Base-by-base conservation (phyloP, 2,797 vertebrate species). In the Lepidocolaptes lacrymiger region DNA sequence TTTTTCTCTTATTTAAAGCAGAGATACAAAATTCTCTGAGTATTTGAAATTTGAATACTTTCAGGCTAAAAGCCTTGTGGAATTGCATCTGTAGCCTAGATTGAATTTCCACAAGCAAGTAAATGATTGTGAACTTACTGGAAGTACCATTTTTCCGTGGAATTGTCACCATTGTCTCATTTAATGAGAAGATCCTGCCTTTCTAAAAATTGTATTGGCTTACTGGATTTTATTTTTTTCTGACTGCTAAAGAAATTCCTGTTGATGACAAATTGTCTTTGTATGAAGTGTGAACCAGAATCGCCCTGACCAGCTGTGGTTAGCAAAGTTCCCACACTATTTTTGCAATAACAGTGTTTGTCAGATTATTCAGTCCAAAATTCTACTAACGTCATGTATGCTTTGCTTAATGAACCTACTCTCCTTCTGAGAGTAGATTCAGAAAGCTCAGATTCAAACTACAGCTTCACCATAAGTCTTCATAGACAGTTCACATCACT, bases 251-350 rank as follows among this genome's bases (percentile, higher is more conserved):
- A 84, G 23, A 66, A 72, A 76, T 90, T 95, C 69, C 51, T 81
- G 12, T 17, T 75, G 66, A 84, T 95, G 93, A 92, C 49, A 90
- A 92, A 90, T 51, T 72, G 48, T 90, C 73, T 67, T 71, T 61
- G 54, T 56, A 92, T 82, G 75, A 92, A 52, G 41, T 61, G 30
- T 74, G 68, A 94, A 66, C 55, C 54, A 72, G 46, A 77, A 64
- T 73, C 22, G 14, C 75, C 85, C 66, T 85, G 39, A 81, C 37
- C 32, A 30, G 3, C 59, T 91, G 37, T 41, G 46, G 37, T 91
- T 73, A 51, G 43, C 54, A 9, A 79, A 84, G 58, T 77, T 92
- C 85, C 76, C 66, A 72, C 41, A 6, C 20, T 58, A 37, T 55
- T 88, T 95, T 88, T 91, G 52, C 54, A 81, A 4, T 56, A 62